Conservation (phyloP, 2,888 invertebrate genomes). For the Apotomis turbidana region DNA sequence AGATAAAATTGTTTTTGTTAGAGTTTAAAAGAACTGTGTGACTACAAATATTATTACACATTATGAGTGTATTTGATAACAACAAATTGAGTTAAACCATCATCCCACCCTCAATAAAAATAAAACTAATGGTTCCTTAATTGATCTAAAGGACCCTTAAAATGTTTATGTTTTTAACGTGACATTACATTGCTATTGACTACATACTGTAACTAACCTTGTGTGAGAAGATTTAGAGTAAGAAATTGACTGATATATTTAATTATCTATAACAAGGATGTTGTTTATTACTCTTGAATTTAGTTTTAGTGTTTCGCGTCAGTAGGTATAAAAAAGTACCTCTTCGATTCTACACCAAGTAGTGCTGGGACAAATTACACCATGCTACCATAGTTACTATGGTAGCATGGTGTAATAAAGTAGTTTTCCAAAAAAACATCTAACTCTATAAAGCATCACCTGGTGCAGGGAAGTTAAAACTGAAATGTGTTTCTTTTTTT, state of each 20-base stretch:
- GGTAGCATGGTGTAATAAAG: too few relatives aligned
- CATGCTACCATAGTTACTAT: too few relatives aligned
- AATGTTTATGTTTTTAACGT: conserved; percentile 38
- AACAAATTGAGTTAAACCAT: conserved; percentile 43
- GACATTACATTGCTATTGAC: conserved; percentile 5
- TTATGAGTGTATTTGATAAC: conserved; percentile 32
- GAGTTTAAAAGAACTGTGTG: too few relatives aligned
- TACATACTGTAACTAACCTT: background rate
- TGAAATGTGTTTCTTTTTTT: too few relatives aligned
- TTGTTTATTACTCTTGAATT: conserved; percentile 18
- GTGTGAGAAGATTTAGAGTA: background rate
- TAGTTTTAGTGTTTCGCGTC: conserved; percentile 5
- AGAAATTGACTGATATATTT: background rate
- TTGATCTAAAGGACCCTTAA: conserved; percentile 36
- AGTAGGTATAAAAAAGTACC: background rate
- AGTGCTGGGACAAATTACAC: too few relatives aligned
- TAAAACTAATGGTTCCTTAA: conserved; percentile 47
- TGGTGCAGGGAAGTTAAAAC: too few relatives aligned
- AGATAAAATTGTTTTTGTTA: too few relatives aligned
- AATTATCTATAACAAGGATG: conserved; percentile 6
- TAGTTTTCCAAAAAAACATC: too few relatives aligned
- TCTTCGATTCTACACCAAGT: too few relatives aligned
- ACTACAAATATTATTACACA: background rate
- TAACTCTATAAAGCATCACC: too few relatives aligned
- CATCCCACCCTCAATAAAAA: conserved; percentile 47